Conservation (phyloP, 1,140 invertebrate species). For the Coptotermes formosanus region DNA sequence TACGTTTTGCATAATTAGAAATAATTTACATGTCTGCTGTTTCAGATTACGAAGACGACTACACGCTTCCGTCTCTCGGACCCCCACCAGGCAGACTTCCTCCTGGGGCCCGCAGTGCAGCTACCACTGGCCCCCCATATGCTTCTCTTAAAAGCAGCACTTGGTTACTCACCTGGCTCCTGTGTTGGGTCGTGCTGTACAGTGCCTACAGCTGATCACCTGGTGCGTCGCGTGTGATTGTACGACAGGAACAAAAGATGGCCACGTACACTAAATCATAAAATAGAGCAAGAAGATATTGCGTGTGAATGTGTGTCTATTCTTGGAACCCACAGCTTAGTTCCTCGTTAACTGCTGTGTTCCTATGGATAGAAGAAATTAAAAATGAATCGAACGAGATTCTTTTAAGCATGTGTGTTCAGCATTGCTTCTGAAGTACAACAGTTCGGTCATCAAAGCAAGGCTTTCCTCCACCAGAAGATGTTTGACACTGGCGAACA, state of each 20-base stretch:
- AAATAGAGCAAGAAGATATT: not conserved
- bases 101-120: not conserved
- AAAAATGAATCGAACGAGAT: too few relatives aligned
- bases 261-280: not conserved
- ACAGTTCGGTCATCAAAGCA: too few relatives aligned
- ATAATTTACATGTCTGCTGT: not conserved
- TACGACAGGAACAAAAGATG: not conserved
- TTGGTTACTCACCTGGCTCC: not conserved
- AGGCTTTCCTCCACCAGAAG: too few relatives aligned
- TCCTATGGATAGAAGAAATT: too few relatives aligned
- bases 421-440: too few relatives aligned
- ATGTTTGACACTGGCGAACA: too few relatives aligned
- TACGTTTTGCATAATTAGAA: too few relatives aligned
- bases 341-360: not conserved
- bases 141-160: not conserved
- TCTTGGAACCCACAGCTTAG: not conserved
- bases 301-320: not conserved
- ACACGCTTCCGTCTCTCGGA: conserved; percentile 4
- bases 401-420: too few relatives aligned
- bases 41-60: conserved; percentile 23
- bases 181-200: not conserved
- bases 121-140: not conserved
- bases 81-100: not conserved
- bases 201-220: not conserved
- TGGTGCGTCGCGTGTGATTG: too few relatives aligned